phyloP scores from a whole-genome alignment of 64 coral and sea anemone genomes.

The Porites lutea region DNA sequence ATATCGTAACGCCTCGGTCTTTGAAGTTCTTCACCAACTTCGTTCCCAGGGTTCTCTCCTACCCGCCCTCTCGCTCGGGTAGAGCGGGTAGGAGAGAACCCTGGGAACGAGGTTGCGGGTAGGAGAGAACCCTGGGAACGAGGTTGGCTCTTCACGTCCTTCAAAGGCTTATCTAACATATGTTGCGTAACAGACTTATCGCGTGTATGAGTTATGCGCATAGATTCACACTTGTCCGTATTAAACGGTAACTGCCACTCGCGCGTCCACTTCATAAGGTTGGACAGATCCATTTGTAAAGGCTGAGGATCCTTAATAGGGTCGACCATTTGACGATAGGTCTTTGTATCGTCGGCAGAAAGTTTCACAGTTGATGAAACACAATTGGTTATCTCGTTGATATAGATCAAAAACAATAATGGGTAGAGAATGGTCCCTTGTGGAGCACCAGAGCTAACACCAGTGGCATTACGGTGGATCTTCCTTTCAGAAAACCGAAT shows the following conservation, averaged over 20 bases:
- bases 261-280: conserved; percentile 1
- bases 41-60: too few species aligned
- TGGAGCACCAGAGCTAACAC: not conserved
- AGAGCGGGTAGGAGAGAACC: too few species aligned
- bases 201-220: too few species aligned
- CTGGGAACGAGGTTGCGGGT: too few species aligned
- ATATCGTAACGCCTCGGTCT: conserved; percentile 22
- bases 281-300: not conserved
- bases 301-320: not conserved
- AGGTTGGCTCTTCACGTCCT: not conserved
- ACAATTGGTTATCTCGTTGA: too few species aligned
- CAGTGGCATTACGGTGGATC: too few species aligned
- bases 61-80: too few species aligned
- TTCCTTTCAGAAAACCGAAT: too few species aligned
- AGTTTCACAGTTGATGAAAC: not conserved
- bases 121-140: too few species aligned
- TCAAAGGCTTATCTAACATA: not conserved
- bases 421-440: conserved; percentile 16
- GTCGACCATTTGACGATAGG: not conserved
- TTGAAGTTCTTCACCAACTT: not conserved
- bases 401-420: not conserved
- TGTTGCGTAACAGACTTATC: too few species aligned
- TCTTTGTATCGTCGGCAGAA: conserved; percentile 33
- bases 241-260: conserved; percentile 47
- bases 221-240: not conserved